Base-by-base conservation (phyloP, 2,888 invertebrate genomes). In the Apomyelois bistriatella region DNA sequence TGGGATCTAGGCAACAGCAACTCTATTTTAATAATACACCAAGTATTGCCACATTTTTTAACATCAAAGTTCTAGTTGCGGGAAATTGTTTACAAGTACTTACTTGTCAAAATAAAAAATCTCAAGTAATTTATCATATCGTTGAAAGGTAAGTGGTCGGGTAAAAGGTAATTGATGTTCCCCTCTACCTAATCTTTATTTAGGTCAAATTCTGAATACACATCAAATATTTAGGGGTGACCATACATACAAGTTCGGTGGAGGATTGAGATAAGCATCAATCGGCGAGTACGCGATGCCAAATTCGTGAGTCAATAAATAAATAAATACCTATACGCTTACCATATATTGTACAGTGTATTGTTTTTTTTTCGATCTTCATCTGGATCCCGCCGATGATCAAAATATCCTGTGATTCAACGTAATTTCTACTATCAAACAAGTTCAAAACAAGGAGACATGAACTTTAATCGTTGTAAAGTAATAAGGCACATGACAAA, bases 81-180 rank as follows among this genome's bases (percentile, higher is more conserved):
- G 15, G 32, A 1, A 15, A 32, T 32, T 28, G 12, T 43, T n/a
- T 32, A 46, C 30, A 46, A 15, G 32, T 46, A 15, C 6, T 32
- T 46, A 15, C 6, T 32, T 32, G 10, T 46, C 16, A 46, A 15
- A 28, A 46, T 10, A 32, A 15, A 9, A 9, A 10, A 32, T 46
- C 32, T 5, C 22, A 22, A 62, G 66, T 65, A 69, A 71, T 72
- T 78, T 74, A 76, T 72, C 66, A 68, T 71, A 68, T 70, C 68
- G 70, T 72, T 71, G 69, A 72, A 72, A 75, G 70, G 71, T 74
- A 72, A 77, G 74, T 68, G 72, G 70, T 16, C 4, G 70, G 70
- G 67, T 73, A 71, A 72, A 72, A 73, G 70, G 65, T 72, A 71
- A 72, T 71, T 68, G 69, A 70, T 70, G 69, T 74, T 68, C 71